Conservation (phyloP, 2,888 invertebrate genomes). For the Geophilus truncorum region DNA sequence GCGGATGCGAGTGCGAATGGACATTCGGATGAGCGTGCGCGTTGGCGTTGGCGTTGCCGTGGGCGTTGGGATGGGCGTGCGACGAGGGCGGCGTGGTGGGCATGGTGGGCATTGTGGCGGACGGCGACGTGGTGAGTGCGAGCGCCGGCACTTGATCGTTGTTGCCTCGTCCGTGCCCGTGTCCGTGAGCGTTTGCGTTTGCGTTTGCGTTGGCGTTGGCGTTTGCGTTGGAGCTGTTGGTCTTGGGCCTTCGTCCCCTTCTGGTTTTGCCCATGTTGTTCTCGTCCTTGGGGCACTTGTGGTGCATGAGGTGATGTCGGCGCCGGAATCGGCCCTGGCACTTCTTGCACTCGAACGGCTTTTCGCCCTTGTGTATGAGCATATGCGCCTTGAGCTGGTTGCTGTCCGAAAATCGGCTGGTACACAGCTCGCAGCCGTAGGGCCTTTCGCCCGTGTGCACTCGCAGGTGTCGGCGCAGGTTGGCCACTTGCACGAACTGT, state of each 20-base stretch:
- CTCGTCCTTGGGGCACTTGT: conserved; percentile 63
- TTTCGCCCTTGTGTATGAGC: conserved; percentile 82
- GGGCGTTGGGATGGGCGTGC: conserved; percentile 29
- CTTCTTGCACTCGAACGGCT: conserved; percentile 74
- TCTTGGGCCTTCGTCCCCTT: conserved; percentile 41
- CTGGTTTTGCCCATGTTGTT: conserved; percentile 41
- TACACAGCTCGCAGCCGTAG: conserved; percentile 78
- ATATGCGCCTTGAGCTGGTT: conserved; percentile 87
- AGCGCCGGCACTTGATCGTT: too few species aligned
- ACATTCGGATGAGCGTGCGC: too few species aligned
- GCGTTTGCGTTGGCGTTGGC: conserved; percentile 4
- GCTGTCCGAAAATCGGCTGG: conserved; percentile 81
- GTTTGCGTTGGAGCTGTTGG: conserved; percentile 28
- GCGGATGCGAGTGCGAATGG: too few species aligned
- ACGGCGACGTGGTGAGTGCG: conserved; percentile 22
- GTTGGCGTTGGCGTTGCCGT: conserved; percentile 30
- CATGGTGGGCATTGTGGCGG: neutral
- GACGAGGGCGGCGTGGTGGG: conserved; percentile 34
- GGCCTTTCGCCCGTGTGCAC: conserved; percentile 90
- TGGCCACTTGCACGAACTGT: conserved; percentile 90
- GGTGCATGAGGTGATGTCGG: conserved; percentile 78
- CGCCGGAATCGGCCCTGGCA: conserved; percentile 76
- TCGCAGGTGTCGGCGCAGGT: conserved; percentile 76
- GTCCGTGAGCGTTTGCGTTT: neutral
- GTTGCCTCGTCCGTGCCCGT: too few species aligned